Evolutionary conservation across 2,888 invertebrate genomes (phyloP).

Genomic region (Linnaemya tessellans): DNA sequence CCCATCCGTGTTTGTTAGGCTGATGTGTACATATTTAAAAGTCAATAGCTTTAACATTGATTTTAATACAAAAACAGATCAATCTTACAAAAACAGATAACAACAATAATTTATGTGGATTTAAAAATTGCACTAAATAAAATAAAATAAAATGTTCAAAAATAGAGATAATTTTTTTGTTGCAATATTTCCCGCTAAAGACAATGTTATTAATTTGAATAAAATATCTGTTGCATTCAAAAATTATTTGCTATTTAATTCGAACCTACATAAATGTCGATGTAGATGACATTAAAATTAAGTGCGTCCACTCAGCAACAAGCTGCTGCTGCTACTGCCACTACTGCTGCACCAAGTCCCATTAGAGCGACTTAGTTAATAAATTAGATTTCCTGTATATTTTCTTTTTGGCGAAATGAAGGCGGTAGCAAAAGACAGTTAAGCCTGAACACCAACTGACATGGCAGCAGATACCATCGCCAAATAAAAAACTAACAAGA

Average conservation of each 20-base stretch:
- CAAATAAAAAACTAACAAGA: constrained; percentile 6
- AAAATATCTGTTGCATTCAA: constrained; percentile 44
- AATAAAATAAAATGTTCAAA: neutral
- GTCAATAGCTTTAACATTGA: constrained; percentile 3
- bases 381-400: constrained; percentile 41
- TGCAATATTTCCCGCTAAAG: neutral
- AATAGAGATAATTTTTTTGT: too few species aligned
- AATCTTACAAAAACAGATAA: constrained; percentile 28
- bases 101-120: constrained; percentile 42
- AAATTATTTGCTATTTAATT: constrained; percentile 30
- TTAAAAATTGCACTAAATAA: constrained; percentile 21
- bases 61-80: constrained; percentile 2
- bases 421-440: constrained; percentile 46
- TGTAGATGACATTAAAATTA: neutral
- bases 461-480: neutral
- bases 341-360: constrained; percentile 26
- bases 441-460: neutral
- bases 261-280: constrained; percentile 6
- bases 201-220: neutral
- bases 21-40: neutral
- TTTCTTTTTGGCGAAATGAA: constrained; percentile 30
- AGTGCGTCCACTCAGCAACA: constrained; percentile 36
- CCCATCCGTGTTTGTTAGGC: neutral
- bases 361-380: constrained; percentile 54
- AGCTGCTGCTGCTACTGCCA: constrained; percentile 1